Percentiles rank a stretch among this genome's conserved stretches.
phyloP scores from a whole-genome alignment of 2,113 vertebrate genomes.

The Ramphastos sulfuratus region DNA sequence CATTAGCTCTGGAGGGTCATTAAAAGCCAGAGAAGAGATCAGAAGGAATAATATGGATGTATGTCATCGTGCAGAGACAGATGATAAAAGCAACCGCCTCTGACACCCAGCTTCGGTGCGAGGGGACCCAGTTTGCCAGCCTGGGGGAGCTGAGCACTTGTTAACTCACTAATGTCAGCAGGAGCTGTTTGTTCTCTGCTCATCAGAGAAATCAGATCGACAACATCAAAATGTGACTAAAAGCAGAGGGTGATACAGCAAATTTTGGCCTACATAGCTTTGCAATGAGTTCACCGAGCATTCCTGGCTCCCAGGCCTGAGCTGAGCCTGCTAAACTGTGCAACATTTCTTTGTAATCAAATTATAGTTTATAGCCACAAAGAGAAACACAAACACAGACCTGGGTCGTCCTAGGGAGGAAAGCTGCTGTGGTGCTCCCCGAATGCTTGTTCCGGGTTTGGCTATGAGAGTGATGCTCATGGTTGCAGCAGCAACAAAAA shows the following conservation, averaged over 20 bases:
- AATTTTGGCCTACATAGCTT: conserved; percentile 28
- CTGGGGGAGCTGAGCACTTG: not conserved
- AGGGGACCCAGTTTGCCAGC: not conserved
- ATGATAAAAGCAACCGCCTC: not conserved
- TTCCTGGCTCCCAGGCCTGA: conserved; percentile 14
- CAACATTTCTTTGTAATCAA: not conserved
- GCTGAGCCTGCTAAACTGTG: not conserved
- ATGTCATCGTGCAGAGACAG: not conserved
- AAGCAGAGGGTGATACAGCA: not conserved
- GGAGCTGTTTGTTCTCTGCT: not conserved
- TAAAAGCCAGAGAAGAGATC: not conserved
- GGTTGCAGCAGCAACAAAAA: not conserved
- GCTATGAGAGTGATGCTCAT: rapidly evolving
- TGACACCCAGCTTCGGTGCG: rapidly evolving
- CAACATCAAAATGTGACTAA: not conserved
- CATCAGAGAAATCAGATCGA: not conserved
- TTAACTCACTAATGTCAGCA: not conserved
- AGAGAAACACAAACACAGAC: not conserved
- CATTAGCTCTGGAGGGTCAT: conserved; percentile 11
- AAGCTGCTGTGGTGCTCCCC: not conserved
- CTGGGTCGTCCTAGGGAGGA: not conserved
- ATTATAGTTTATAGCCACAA: not conserved
- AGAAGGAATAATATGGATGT: not conserved
- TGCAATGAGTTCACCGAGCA: not conserved
- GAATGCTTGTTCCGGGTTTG: rapidly evolving